Base-by-base conservation (phyloP, 1,140 invertebrate genomes). In the Hyphantria cunea region DNA sequence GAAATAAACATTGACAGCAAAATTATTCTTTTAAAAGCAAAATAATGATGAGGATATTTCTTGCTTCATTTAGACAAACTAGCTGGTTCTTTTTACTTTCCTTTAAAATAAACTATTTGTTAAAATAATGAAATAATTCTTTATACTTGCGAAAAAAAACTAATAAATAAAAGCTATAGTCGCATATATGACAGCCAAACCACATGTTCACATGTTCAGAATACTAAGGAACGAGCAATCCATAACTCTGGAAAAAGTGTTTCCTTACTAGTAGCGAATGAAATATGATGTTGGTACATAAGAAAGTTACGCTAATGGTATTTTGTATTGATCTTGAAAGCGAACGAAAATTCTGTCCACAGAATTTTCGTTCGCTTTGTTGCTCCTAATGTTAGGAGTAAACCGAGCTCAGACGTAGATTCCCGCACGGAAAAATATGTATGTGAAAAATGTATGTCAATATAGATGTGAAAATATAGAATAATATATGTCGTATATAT, bases 111-210 rank as follows among this genome's bases (percentile, higher is more conserved):
- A n/a, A n/a, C n/a, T n/a, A n/a, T n/a, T n/a, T n/a, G n/a, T n/a
- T n/a, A n/a, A n/a, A n/a, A n/a, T n/a, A n/a, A n/a, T n/a, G n/a
- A n/a, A n/a, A 37, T 48, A 33, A 25, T 39, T 41, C 1, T 25
- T 25, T 25, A 25, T 5, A 1, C 5, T 25, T 25, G 1, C 17
- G 1, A 25, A 25, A 25, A 25, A 25, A 5, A 25, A 25, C 1
- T 25, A 25, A 56, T 56, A 56, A 37, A 48, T 48, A 58, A 58
- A 58, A 49, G 49, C 33, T 48, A 37, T 58, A n/a, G 14, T 11
- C 4, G 39, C 15, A 25, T 14, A 25, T 25, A 15, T 49, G 55
- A 45, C 33, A 11, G 14, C 45, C 0, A 13, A 11, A 10, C 25
- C 31, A 9, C 45, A 47, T 42, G 33, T 49, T 33, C 15, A 15